phyloP scores from a whole-genome alignment of 2,113 vertebrate species.

The Osmerus eperlanus region DNA sequence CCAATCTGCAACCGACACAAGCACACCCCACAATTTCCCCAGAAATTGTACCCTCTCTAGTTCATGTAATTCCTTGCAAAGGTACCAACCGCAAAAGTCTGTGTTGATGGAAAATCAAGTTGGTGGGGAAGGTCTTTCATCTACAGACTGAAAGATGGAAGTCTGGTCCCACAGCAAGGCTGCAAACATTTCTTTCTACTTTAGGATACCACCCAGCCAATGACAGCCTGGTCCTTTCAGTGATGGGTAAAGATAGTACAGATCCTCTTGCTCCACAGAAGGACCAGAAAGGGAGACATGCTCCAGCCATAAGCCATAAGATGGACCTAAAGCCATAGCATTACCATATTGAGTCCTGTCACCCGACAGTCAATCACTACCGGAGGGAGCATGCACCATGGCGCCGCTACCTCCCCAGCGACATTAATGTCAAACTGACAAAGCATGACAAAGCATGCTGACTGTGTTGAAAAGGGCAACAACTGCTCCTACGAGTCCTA shows the following conservation, averaged over 20 bases:
- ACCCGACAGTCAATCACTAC: conserved; percentile 5
- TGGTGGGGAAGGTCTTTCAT: background rate
- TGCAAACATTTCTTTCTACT: conserved; percentile 16
- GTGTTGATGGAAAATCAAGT: background rate
- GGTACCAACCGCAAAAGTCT: background rate
- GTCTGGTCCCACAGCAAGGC: background rate
- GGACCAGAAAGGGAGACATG: conserved; percentile 5
- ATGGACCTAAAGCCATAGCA: background rate
- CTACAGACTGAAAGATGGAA: conserved; percentile 8
- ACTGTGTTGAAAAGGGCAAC: background rate
- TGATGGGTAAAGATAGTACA: background rate
- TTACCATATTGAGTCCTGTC: background rate
- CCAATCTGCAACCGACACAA: too few species aligned
- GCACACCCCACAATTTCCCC: too few species aligned
- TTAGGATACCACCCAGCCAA: conserved; percentile 3
- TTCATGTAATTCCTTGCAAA: background rate
- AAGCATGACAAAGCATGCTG: background rate
- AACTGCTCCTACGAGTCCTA: background rate
- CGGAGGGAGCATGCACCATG: conserved; percentile 10
- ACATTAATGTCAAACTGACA: conserved; percentile 7
- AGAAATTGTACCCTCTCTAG: too few species aligned
- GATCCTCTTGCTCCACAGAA: background rate
- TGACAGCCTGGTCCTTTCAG: conserved; percentile 5
- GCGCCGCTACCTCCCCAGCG: conserved; percentile 11
- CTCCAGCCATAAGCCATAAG: conserved; percentile 4